phyloP scores from a whole-genome alignment of 2,797 vertebrate species.

The Sebastes reedi region DNA sequence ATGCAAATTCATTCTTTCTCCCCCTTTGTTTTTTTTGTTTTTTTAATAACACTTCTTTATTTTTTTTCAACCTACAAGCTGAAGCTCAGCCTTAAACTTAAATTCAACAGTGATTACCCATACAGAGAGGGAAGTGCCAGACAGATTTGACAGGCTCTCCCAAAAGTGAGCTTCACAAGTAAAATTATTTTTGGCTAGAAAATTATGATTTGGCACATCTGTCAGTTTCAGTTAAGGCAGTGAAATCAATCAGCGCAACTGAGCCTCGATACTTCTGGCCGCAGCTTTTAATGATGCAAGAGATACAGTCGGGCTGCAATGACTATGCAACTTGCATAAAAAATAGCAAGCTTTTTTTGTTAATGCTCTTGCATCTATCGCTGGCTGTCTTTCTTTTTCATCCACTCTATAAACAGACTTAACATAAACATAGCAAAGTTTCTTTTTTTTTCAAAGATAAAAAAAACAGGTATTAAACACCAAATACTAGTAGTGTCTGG shows the following conservation, averaged over 20 bases:
- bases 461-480: slow-evolving; percentile 36
- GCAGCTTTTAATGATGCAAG: slow-evolving; percentile 68
- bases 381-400: slow-evolving; percentile 23
- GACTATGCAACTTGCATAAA: slow-evolving; percentile 58
- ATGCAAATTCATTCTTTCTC: slow-evolving; percentile 23
- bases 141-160: slow-evolving; percentile 45
- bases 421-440: slow-evolving; percentile 15
- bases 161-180: slow-evolving; percentile 39
- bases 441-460: not conserved
- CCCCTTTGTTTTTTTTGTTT: not conserved
- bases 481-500: slow-evolving; percentile 71
- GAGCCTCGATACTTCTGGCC: slow-evolving; percentile 49
- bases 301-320: slow-evolving; percentile 65
- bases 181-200: slow-evolving; percentile 50
- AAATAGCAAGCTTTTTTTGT: slow-evolving; percentile 22
- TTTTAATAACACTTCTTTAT: not conserved
- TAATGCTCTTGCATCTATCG: slow-evolving; percentile 46
- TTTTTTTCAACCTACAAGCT: slow-evolving; percentile 6
- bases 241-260: slow-evolving; percentile 59
- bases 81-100: slow-evolving; percentile 1
- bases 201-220: slow-evolving; percentile 78
- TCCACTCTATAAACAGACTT: slow-evolving; percentile 13
- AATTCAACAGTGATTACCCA: slow-evolving; percentile 47
- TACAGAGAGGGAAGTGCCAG: slow-evolving; percentile 19
- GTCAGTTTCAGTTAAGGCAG: slow-evolving; percentile 77